A percentile compares a stretch with the other conserved stretches of the same genome.
These are phyloP conservation scores for Ctenopoma multispine DNA, from an alignment of 2,797 vertebrate species.

Conservation along the genomic window DNA sequence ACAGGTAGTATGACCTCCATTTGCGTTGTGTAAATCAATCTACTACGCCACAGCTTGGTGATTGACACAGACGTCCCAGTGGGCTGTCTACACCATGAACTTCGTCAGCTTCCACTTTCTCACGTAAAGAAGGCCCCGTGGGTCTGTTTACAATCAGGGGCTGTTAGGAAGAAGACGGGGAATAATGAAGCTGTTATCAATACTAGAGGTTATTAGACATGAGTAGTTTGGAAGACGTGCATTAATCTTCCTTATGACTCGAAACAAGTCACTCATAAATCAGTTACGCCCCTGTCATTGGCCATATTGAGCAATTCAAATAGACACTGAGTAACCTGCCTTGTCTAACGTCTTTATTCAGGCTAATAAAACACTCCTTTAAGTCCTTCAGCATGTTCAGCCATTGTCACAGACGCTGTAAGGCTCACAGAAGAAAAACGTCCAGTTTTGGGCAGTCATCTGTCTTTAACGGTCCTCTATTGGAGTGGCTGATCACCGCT, in stretches of 20 bases:
- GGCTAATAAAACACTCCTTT: slow-evolving; percentile 43
- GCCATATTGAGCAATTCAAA: slow-evolving; percentile 50
- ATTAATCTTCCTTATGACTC: slow-evolving; percentile 69
- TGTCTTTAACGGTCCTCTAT: slow-evolving; percentile 18
- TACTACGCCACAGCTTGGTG: slow-evolving; percentile 15
- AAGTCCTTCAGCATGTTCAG: slow-evolving; percentile 13
- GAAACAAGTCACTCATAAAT: slow-evolving; percentile 56
- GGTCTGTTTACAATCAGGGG: slow-evolving; percentile 32
- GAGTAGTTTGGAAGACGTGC: slow-evolving; percentile 46
- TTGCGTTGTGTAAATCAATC: slow-evolving; percentile 34
- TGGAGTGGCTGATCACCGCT: slow-evolving; percentile 40
- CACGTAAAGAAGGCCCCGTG: slow-evolving; percentile 25
- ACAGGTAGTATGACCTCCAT: slow-evolving; percentile 45
- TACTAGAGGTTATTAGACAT: slow-evolving; percentile 64
- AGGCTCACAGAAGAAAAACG: slow-evolving; percentile 19
- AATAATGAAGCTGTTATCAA: slow-evolving; percentile 72
- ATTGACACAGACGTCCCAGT: slow-evolving; percentile 45
- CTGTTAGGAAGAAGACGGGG: slow-evolving; percentile 8
- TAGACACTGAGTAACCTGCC: slow-evolving; percentile 33
- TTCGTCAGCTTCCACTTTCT: slow-evolving; percentile 35
- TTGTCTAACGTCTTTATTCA: slow-evolving; percentile 31
- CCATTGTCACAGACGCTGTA: slow-evolving; percentile 31
- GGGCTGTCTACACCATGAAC: slow-evolving; percentile 24
- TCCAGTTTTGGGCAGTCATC: slow-evolving; percentile 26
- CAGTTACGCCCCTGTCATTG: slow-evolving; percentile 37